phyloP scores from a whole-genome alignment of 2,113 vertebrate species.

The Cercocebus atys region DNA sequence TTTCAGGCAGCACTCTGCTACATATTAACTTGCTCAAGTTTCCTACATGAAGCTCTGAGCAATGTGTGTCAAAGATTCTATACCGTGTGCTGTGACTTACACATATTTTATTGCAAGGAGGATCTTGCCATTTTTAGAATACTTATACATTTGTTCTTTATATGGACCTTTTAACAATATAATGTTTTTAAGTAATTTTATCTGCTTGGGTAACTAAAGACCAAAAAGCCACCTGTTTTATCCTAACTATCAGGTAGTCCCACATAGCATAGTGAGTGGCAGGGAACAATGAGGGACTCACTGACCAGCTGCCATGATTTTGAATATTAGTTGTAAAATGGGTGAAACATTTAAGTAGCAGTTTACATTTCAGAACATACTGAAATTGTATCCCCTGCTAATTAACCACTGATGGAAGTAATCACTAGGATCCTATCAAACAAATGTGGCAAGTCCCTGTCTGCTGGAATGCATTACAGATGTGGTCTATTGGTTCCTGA shows the following conservation, averaged over 20 bases:
- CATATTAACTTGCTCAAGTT: background rate
- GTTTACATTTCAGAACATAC: background rate
- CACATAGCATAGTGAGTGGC: background rate
- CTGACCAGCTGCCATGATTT: background rate
- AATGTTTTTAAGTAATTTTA: background rate
- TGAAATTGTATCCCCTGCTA: background rate
- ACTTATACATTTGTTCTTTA: background rate
- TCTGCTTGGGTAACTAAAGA: background rate
- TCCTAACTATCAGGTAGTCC: background rate
- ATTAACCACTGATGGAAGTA: background rate
- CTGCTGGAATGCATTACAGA: background rate
- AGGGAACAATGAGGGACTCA: background rate
- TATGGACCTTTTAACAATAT: background rate
- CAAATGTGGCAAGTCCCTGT: background rate
- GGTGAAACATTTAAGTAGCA: background rate
- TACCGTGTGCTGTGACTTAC: background rate
- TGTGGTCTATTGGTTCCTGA: background rate
- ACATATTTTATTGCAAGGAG: background rate
- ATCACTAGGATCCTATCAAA: background rate
- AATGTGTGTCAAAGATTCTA: background rate
- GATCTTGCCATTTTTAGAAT: background rate
- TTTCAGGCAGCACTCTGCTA: background rate
- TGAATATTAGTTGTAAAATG: conserved; percentile 16
- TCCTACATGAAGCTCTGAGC: background rate
- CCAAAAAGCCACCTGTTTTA: background rate